Conservation (phyloP, 1,140 invertebrate genomes). For the fruit fly (Drosophila melanogaster) region DNA sequence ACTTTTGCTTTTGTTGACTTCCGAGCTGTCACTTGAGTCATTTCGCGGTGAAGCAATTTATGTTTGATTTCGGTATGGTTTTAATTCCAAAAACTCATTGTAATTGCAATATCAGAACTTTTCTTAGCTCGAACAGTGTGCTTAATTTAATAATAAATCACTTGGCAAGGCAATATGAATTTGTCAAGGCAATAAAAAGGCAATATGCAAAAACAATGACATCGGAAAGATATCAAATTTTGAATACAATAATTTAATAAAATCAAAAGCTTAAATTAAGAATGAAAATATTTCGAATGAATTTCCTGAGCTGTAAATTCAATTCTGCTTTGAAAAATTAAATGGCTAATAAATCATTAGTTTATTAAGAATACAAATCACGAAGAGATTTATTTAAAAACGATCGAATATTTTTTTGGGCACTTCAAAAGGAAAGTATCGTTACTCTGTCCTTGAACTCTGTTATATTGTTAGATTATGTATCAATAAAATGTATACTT, state of each 20-base stretch:
- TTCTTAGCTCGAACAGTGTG: no score
- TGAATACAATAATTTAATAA: slow-evolving; percentile 3
- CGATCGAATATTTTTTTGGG: slow-evolving; percentile 19
- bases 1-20: slow-evolving; percentile 5
- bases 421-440: slow-evolving; percentile 17
- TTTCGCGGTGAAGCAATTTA: background rate
- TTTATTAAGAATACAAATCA: slow-evolving; percentile 19
- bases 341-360: slow-evolving; percentile 21
- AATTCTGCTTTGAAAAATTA: background rate
- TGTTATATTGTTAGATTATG: slow-evolving; percentile 41
- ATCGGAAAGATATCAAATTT: slow-evolving; percentile 35
- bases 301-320: slow-evolving; percentile 28
- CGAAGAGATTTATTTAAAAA: slow-evolving; percentile 27
- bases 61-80: slow-evolving; percentile 10
- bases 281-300: slow-evolving; percentile 2
- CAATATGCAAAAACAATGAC: slow-evolving; percentile 11
- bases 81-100: slow-evolving; percentile 11
- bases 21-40: slow-evolving; percentile 22
- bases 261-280: background rate
- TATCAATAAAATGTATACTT: slow-evolving; percentile 21
- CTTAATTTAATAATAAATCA: slow-evolving; percentile 23
- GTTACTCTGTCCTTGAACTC: slow-evolving; percentile 36
- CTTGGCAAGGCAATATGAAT: slow-evolving; percentile 7
- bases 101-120: slow-evolving; percentile 6
- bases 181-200: background rate